Evolutionary conservation across 2,797 vertebrate genomes (phyloP), one percentile per base, ranked within the genome.

Genomic region (Oophaga sylvatica): DNA sequence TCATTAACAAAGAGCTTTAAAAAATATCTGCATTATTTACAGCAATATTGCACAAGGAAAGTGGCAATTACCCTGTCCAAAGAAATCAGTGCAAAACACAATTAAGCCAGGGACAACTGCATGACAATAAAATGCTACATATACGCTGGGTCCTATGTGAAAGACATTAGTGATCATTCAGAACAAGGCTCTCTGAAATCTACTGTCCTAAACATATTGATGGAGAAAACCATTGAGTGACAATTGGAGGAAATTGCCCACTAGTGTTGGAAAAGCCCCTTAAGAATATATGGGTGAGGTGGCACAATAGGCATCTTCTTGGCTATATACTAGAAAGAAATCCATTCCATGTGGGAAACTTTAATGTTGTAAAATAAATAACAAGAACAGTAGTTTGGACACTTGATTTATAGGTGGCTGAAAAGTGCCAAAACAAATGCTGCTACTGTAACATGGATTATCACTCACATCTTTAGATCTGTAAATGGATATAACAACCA

Each of bases 11-110:
- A 95, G 92, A 94, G 93, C 94, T 93, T 81, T 87, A 91, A 94
- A 93, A 53, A 95, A 94, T 95, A 95, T 92, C 22, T 65, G 94
- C 93, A 89, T 94, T 96, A 97, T 96, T 94, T 95, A 95, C 96
- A 96, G 95, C 94, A 95, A 94, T 97, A 97, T 97, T 97, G 96
- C 96, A 97, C 96, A 94, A 96, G 95, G 94, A 94, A 94, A 95
- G 95, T 96, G 95, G 96, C 95, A 96, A 95, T 93, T 94, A 95
- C 95, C 95, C 94, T 95, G 97, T 96, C 97, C 93, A 95, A 93
- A 94, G 94, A 95, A 91, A 93, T 96, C 95, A 96, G 95, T 96
- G 95, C 95, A 96, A 96, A 95, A 94, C 94, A 96, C 95, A 95
- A 95, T 93, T 89, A 92, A 95, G 94, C 94, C 95, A 95, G 95